These are phyloP conservation scores for Sceloporus tristichus DNA, from an alignment of 2,113 vertebrate species.

Conservation along the genomic window DNA sequence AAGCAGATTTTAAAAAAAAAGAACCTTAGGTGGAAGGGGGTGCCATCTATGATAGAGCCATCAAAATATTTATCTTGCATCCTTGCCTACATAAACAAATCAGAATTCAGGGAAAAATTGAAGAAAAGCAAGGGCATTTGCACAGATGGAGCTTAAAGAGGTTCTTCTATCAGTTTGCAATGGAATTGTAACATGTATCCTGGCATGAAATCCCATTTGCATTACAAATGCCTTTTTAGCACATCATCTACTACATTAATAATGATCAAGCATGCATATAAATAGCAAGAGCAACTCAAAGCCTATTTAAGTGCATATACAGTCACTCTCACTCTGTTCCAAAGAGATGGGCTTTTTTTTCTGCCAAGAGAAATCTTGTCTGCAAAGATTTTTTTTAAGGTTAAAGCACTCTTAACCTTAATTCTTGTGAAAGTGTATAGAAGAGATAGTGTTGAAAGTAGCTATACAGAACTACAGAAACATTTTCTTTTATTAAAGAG, in stretches of 20 bases:
- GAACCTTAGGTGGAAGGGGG: too few relatives aligned
- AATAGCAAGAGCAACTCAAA: neutral
- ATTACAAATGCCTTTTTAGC: neutral
- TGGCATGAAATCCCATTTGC: slow-evolving; percentile 1
- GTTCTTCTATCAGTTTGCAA: neutral
- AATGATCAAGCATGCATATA: neutral
- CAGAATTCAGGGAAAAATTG: slow-evolving; percentile 23
- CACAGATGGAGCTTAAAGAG: neutral
- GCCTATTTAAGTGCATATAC: neutral
- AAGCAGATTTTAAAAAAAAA: neutral
- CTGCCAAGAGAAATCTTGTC: neutral
- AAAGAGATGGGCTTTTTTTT: neutral
- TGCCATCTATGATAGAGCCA: neutral
- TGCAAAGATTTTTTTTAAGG: neutral
- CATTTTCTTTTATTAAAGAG: neutral
- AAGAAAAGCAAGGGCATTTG: neutral
- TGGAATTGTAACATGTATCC: neutral
- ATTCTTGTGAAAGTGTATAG: neutral
- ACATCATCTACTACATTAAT: neutral
- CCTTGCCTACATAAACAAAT: neutral
- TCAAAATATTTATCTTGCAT: neutral
- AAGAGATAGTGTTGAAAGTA: neutral
- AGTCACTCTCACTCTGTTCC: neutral
- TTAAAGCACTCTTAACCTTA: neutral
- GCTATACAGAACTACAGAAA: slow-evolving; percentile 9